These are phyloP conservation scores for Micromys minutus DNA, from an alignment of 2,113 vertebrate species.

Conservation along the genomic window DNA sequence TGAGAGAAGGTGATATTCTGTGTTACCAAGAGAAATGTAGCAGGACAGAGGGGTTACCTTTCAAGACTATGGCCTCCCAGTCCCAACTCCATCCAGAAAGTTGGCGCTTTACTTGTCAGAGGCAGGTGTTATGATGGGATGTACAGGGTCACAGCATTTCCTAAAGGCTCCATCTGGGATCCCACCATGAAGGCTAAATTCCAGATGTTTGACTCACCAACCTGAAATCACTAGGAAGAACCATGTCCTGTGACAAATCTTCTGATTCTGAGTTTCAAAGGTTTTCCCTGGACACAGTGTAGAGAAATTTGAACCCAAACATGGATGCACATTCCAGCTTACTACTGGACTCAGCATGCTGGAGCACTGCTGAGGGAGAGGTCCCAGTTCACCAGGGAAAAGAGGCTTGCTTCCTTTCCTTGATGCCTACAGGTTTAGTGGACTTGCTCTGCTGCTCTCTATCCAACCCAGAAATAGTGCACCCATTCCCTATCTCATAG, in stretches of 20 bases:
- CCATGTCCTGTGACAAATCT: neutral
- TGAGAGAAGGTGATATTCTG: neutral
- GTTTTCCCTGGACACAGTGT: conserved; percentile 46
- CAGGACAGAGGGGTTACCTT: neutral
- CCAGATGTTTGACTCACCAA: neutral
- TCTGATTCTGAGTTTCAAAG: neutral
- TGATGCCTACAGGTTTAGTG: neutral
- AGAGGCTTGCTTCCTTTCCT: neutral
- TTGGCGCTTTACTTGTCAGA: neutral
- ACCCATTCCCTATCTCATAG: neutral
- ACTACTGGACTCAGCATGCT: conserved; percentile 58
- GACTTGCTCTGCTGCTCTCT: neutral
- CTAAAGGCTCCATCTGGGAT: neutral
- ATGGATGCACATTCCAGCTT: neutral
- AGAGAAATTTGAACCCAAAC: conserved; percentile 18
- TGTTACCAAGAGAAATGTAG: neutral
- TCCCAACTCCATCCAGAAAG: neutral
- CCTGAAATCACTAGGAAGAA: neutral
- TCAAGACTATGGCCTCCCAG: neutral
- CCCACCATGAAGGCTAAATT: neutral
- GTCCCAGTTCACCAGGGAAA: neutral
- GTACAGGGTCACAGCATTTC: neutral
- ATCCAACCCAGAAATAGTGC: neutral
- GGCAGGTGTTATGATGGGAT: neutral
- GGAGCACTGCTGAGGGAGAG: neutral